Evolutionary conservation across 2,113 vertebrate species (phyloP).

Genomic region (Seriola rivoliana): DNA sequence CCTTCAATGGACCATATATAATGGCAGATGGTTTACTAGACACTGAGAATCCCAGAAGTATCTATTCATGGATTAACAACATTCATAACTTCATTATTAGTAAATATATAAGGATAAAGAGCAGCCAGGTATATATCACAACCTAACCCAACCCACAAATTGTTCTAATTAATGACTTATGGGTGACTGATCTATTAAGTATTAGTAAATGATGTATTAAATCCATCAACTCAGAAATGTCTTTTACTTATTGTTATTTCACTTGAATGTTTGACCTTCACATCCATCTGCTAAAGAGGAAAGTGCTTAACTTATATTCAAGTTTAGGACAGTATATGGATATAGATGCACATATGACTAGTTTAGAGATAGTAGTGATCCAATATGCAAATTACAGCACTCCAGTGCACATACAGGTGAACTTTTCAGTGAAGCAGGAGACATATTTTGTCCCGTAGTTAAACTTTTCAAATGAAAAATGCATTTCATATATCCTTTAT

Average conservation of each 20-base stretch:
- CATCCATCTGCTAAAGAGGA: too few relatives aligned
- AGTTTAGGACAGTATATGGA: too few relatives aligned
- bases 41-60: background rate
- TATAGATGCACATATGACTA: too few relatives aligned
- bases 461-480: too few relatives aligned
- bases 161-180: background rate
- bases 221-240: background rate
- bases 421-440: background rate
- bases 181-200: background rate
- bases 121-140: background rate
- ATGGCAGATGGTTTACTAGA: background rate
- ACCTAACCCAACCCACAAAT: background rate
- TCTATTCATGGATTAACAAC: background rate
- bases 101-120: background rate
- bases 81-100: background rate
- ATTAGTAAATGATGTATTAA: background rate
- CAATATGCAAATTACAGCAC: too few relatives aligned
- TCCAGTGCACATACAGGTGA: too few relatives aligned
- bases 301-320: too few relatives aligned
- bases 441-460: background rate
- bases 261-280: too few relatives aligned
- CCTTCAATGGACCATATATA: background rate
- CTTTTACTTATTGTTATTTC: too few relatives aligned
- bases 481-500: too few relatives aligned
- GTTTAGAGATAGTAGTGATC: too few relatives aligned